Evolutionary conservation across 2,113 vertebrate species (phyloP), one percentile per base, ranked within the genome.

Genomic region (Dendropsophus ebraccatus): DNA sequence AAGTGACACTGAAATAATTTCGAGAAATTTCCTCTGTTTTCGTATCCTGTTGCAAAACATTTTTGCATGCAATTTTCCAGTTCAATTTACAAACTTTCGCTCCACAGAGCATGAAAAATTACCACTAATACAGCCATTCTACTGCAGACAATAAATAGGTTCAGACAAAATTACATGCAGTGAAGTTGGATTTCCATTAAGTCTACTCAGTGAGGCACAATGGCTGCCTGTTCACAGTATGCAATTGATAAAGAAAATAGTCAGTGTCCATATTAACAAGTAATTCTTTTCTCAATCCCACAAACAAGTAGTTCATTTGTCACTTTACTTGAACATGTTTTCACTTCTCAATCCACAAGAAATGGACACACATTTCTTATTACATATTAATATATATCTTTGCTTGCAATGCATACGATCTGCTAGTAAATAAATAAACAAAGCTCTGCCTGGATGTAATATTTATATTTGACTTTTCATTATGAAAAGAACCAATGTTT

Each of bases 61-160:
- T 79, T 77, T 79, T 79, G 52, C 76, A 79, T 79, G 76, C 76
- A 79, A 79, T 79, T 79, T 79, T 79, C 76, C 52, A 79, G 76
- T 79, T 79, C 50, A 79, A 79, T 79, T 79, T 79, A 35, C 76
- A 56, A 79, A 79, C 76, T 58, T 79, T 79, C 76, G 76, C 76
- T 79, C 32, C 52, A 79, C 52, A 58, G 76, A 79, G 76, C 76
- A 79, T 79, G 76, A 79, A 56, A 56, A 79, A 79, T 79, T 56
- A 58, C 76, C 52, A 79, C 76, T n/a, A 79, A 79, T 79, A 79
- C 30, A 21, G 30, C 49, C 30, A 77, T 77, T 79, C 52, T 58
- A 35, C 52, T 37, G 52, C 76, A 79, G 76, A 79, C 76, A 79
- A 79, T 58, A 79, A 79, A 79, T 79, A 79, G 76, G 50, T 58